phyloP scores from a whole-genome alignment of 2,888 invertebrate species.

The Dolichomitus sp. region DNA sequence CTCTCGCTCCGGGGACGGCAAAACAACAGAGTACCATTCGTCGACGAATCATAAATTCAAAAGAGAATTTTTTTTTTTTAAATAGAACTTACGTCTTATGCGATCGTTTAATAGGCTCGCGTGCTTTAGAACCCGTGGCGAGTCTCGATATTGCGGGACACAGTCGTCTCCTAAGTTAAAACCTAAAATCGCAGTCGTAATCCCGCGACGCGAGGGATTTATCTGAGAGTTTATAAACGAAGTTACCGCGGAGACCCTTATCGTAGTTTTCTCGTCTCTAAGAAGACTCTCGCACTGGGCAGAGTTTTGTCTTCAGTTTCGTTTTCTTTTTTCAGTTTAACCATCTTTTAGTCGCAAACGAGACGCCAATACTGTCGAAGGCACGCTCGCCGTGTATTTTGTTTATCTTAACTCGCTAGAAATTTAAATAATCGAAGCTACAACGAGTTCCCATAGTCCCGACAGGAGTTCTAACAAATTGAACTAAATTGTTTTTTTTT shows the following conservation, averaged over 20 bases:
- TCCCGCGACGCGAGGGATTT: slow-evolving; percentile 60
- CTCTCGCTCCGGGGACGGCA: slow-evolving; percentile 79
- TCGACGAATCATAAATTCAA: slow-evolving; percentile 80
- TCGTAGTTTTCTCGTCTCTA: not conserved
- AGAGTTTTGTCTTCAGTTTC: not conserved
- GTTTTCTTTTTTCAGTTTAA: not conserved
- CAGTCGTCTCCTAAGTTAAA: slow-evolving; percentile 15
- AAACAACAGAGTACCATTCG: slow-evolving; percentile 85
- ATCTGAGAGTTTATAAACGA: slow-evolving; percentile 28
- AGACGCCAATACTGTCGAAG: slow-evolving; percentile 51
- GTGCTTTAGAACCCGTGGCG: slow-evolving; percentile 59
- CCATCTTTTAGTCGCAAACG: slow-evolving; percentile 22
- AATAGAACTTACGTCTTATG: slow-evolving; percentile 59
- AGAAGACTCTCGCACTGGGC: slow-evolving; percentile 29
- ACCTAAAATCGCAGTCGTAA: slow-evolving; percentile 59
- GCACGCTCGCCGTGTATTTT: slow-evolving; percentile 56
- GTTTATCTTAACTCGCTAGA: slow-evolving; percentile 40
- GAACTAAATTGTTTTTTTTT: slow-evolving; percentile 76
- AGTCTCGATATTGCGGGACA: slow-evolving; percentile 37
- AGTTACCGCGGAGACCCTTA: slow-evolving; percentile 2
- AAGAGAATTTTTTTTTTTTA: slow-evolving; percentile 60
- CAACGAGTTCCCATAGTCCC: slow-evolving; percentile 80
- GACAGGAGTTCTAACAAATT: slow-evolving; percentile 82
- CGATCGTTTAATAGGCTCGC: slow-evolving; percentile 60
- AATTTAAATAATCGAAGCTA: slow-evolving; percentile 80